Evolutionary conservation across 2,797 vertebrate genomes (phyloP), one percentile per base, ranked within the genome.

Genomic region (Brotula barbata): DNA sequence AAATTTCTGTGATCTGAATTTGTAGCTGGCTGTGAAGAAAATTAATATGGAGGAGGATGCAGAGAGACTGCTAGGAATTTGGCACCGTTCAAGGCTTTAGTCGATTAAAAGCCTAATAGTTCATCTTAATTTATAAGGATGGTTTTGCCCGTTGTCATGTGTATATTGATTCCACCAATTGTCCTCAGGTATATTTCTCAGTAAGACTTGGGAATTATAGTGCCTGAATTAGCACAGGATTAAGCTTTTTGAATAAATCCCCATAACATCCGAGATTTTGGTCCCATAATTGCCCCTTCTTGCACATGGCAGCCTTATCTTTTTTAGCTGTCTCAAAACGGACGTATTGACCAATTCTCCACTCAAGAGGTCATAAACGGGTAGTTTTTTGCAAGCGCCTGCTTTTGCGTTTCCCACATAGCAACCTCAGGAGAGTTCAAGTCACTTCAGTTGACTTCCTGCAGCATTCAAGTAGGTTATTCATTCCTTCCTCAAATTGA

Each of bases 391-490:
- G 58, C 77, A 67, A 25, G 65, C n/a, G 48, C 53, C 55, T 51
- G 58, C 57, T 58, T 47, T 68, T 63, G 62, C 72, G 71, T 82
- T 85, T 75, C 63, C 71, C 77, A 81, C 56, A 73, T 46, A 66
- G 43, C 58, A 45, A 62, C 76, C 72, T 78, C 82, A 55, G 42
- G 76, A 77, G 77, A 57, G 20, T 83, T 66, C 4, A 64, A 73
- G 71, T 76, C 61, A 75, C 76, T 71, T 73, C 52, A 60, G 68
- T 79, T 71, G 62, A 74, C 73, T 83, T 83, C 76, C 80, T 81
- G 75, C 43, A 1, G 56, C 16, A 1, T 40, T 70, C 19, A 43
- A 65, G 56, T 53, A 10, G 51, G 1, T 33, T 60, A 44, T 48
- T 49, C 42, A 39, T 67, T 47, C 23, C 17, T 20, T 17, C 23